These are phyloP conservation scores for Ariopsis seemanni DNA, from an alignment of 2,113 vertebrate genomes.

Conservation along the genomic window DNA sequence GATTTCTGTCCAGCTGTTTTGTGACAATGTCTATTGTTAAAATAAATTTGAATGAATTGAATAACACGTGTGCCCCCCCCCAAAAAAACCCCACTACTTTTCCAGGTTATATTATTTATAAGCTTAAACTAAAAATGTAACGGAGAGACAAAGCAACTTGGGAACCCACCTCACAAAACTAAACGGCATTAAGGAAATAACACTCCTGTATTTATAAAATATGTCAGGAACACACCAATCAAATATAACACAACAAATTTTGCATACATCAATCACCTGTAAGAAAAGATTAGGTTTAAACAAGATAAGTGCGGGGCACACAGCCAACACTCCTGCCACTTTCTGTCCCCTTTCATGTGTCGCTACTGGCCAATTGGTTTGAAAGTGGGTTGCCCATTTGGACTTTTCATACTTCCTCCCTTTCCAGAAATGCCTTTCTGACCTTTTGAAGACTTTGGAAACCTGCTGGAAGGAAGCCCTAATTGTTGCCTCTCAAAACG, in stretches of 20 bases:
- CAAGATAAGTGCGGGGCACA: too few relatives aligned
- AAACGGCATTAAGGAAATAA: too few relatives aligned
- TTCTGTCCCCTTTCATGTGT: background rate
- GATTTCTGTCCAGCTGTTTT: background rate
- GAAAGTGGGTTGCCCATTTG: background rate
- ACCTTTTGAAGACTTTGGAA: background rate
- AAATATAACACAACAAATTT: background rate
- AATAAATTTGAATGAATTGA: background rate
- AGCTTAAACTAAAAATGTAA: background rate
- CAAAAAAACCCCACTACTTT: too few relatives aligned
- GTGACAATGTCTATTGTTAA: background rate
- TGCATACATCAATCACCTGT: background rate
- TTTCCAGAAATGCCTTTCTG: conserved; percentile 6
- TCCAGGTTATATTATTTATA: background rate
- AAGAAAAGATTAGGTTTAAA: background rate
- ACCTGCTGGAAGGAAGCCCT: background rate
- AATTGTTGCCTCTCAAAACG: background rate
- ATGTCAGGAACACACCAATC: too few relatives aligned
- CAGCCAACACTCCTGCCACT: background rate
- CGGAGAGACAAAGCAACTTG: background rate
- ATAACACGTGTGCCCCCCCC: background rate
- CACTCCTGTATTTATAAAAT: background rate
- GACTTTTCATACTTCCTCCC: background rate
- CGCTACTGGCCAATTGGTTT: background rate
- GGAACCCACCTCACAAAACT: background rate